Conservation (phyloP, 2,113 vertebrate species). For the Piaya cayana region DNA sequence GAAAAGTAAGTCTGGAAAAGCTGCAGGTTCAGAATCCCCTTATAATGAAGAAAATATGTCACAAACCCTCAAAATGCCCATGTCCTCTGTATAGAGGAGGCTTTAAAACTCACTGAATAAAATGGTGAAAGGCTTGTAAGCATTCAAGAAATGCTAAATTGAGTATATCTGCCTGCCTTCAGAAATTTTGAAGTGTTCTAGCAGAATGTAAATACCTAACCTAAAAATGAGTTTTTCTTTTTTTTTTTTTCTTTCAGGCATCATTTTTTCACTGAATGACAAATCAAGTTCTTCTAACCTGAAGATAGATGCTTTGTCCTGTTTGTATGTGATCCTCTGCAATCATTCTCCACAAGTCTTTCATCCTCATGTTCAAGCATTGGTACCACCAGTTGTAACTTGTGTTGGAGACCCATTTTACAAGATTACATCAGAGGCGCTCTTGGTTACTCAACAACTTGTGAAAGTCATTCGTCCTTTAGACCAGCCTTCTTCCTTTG, state of each 20-base stretch:
- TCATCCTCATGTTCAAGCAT: conserved; percentile 93
- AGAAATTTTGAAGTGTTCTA: background rate
- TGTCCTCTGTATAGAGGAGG: background rate
- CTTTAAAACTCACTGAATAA: background rate
- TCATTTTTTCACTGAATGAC: conserved; percentile 98
- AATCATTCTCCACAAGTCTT: conserved; percentile 96
- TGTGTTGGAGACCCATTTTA: conserved; percentile 98
- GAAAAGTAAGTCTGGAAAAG: background rate
- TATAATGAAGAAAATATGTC: background rate
- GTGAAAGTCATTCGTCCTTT: conserved; percentile 97
- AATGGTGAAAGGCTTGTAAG: background rate
- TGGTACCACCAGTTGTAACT: conserved; percentile 95
- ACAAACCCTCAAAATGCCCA: background rate
- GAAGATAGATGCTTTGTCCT: conserved; percentile 96
- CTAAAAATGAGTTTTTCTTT: background rate
- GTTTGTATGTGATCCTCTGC: conserved; percentile 95
- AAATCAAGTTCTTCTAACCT: conserved; percentile 98
- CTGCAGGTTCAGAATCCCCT: background rate
- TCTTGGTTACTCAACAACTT: conserved; percentile 96
- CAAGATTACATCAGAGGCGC: conserved; percentile 98
- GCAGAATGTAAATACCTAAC: background rate
- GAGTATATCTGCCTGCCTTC: background rate
- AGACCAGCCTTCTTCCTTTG: conserved; percentile 89
- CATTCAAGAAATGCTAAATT: background rate
- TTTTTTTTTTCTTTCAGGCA: conserved; percentile 79